Evolutionary conservation across 2,113 vertebrate species (phyloP).

Genomic region (Diadophis punctatus): DNA sequence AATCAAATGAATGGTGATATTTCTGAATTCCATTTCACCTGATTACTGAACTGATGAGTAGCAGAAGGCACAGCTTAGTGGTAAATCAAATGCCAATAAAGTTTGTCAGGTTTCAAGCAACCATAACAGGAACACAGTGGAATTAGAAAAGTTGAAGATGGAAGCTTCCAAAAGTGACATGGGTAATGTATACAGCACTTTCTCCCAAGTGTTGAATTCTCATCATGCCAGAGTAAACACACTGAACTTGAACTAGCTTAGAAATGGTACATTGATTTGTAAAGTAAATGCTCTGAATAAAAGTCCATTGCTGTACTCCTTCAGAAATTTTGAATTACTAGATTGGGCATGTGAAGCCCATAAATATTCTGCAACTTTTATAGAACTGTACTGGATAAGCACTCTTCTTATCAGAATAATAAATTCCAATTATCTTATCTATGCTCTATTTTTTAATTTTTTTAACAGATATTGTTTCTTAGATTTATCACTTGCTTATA

Average conservation of each 20-base stretch:
- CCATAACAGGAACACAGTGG: background rate
- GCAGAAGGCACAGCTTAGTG: background rate
- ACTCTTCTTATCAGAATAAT: background rate
- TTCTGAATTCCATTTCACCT: background rate
- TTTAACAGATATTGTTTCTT: background rate
- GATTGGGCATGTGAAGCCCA: background rate
- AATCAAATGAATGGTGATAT: background rate
- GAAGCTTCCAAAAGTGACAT: background rate
- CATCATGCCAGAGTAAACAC: background rate
- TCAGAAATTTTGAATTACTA: background rate
- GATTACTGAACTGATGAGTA: background rate
- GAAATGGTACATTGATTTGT: background rate
- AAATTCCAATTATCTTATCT: background rate
- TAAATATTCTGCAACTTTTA: background rate
- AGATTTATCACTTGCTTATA: background rate
- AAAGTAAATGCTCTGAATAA: background rate
- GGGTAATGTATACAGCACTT: background rate
- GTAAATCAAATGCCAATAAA: background rate
- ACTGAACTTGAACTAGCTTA: background rate
- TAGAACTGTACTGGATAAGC: background rate
- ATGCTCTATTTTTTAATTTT: background rate
- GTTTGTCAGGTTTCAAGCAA: background rate
- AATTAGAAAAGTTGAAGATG: background rate
- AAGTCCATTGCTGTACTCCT: background rate
- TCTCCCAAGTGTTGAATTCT: background rate